A percentile compares a stretch with the other conserved stretches of the same genome.
These are phyloP conservation scores for Martes martes DNA, from an alignment of 2,113 vertebrate genomes.

Conservation along the genomic window DNA sequence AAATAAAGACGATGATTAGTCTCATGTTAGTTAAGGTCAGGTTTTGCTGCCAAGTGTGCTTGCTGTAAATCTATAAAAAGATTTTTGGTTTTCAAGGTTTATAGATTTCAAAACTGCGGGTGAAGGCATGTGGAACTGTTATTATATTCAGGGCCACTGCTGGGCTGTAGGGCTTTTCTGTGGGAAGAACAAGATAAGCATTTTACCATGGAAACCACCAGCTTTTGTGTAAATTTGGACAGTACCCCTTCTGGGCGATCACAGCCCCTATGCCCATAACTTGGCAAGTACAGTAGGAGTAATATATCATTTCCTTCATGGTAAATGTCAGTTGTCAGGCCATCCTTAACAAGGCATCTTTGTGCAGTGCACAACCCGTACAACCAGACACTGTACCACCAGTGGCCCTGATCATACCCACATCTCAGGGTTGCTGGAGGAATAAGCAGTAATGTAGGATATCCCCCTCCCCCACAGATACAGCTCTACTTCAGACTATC, in stretches of 20 bases:
- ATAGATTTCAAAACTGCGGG: not conserved
- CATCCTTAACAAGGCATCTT: not conserved
- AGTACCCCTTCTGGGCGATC: not conserved
- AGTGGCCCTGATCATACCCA: not conserved
- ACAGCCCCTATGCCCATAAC: too few relatives aligned
- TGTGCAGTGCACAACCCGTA: not conserved
- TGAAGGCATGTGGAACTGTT: not conserved
- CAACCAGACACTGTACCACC: not conserved
- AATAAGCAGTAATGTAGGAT: not conserved
- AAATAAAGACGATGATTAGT: not conserved
- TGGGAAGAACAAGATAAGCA: not conserved
- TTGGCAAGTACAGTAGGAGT: not conserved
- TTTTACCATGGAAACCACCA: not conserved
- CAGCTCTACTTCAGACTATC: too few relatives aligned
- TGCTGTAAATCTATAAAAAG: not conserved
- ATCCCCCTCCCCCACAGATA: not conserved
- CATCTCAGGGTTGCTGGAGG: not conserved
- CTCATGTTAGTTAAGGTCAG: conserved; percentile 15
- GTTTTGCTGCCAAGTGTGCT: not conserved
- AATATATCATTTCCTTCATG: not conserved
- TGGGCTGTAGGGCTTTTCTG: not conserved
- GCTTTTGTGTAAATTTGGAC: not conserved
- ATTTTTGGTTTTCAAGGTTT: not conserved
- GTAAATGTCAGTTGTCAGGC: not conserved
- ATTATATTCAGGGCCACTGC: not conserved